Evolutionary conservation across 2,888 invertebrate genomes (phyloP).

Genomic region (Tethea ocularis): DNA sequence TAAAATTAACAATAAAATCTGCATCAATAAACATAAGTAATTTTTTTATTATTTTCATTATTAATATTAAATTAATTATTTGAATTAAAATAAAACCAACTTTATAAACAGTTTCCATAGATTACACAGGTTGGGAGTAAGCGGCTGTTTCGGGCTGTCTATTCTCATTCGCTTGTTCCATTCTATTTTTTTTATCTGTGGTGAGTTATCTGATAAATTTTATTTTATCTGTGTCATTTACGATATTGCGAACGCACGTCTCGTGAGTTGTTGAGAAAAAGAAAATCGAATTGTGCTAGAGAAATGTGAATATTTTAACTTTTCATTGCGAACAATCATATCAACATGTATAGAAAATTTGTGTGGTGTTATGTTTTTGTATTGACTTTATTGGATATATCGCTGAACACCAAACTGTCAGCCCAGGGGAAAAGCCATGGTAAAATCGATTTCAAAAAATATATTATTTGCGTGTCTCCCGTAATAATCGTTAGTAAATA

Average conservation of each 20-base stretch:
- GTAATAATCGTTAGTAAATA: constrained; percentile 3
- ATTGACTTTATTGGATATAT: constrained; percentile 87
- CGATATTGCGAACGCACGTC: constrained; percentile 52
- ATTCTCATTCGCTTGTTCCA: not conserved
- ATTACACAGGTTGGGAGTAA: not conserved
- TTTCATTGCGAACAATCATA: constrained; percentile 44
- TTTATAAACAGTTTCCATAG: not conserved
- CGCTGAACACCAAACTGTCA: constrained; percentile 87
- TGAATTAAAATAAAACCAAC: not conserved
- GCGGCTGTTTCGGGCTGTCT: not conserved
- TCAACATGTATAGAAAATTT: constrained; percentile 82
- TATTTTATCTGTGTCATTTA: constrained; percentile 21
- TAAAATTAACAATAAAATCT: too few relatives aligned
- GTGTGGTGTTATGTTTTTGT: constrained; percentile 87
- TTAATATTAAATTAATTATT: too few relatives aligned
- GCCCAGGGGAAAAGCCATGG: constrained; percentile 90
- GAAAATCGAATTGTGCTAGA: constrained; percentile 52
- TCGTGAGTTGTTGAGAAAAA: constrained; percentile 39
- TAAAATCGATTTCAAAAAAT: constrained; percentile 79
- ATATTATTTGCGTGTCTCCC: constrained; percentile 6
- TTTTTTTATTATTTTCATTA: too few relatives aligned
- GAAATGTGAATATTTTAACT: constrained; percentile 72
- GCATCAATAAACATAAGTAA: too few relatives aligned
- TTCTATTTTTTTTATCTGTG: constrained; percentile 25
- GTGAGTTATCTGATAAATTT: constrained; percentile 10